A percentile compares a stretch with the other conserved stretches of the same genome.
Conservation (phyloP, 2,888 invertebrate genomes). For the Latrodectus elegans region DNA sequence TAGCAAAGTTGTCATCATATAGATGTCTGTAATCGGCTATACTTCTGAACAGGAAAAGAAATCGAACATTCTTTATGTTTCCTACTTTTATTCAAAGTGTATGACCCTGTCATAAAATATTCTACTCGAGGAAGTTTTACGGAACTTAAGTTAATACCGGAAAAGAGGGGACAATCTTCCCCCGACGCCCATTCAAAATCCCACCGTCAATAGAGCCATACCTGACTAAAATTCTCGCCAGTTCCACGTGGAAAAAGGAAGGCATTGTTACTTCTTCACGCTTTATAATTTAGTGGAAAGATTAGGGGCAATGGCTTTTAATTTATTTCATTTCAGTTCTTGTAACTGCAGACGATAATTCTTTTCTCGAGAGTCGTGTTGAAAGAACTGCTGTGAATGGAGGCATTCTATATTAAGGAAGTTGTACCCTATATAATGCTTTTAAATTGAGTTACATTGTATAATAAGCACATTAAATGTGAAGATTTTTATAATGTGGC, state of each 20-base stretch:
- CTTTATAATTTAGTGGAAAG: not conserved
- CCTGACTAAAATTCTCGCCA: slow-evolving; percentile 3
- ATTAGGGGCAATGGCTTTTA: not conserved
- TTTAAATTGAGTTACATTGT: no score
- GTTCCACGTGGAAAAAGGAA: not conserved
- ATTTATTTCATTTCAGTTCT: not conserved
- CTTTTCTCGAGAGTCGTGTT: no score
- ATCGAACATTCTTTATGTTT: not conserved
- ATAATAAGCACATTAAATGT: no score
- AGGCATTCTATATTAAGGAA: no score
- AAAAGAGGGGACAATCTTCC: not conserved
- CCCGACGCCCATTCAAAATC: not conserved
- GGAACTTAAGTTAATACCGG: slow-evolving; percentile 1
- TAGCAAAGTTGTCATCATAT: no score
- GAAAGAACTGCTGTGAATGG: no score
- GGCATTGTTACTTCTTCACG: not conserved
- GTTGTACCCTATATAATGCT: no score
- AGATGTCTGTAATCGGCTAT: no score
- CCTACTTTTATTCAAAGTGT: not conserved
- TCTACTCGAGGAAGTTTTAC: not conserved
- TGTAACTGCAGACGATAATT: no score
- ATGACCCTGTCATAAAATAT: not conserved
- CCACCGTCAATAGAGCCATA: not conserved
- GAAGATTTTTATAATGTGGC: no score
- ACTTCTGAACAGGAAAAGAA: no score